Percentiles rank a stretch among this genome's conserved stretches.
Evolutionary conservation across 2,888 invertebrate species (phyloP).

Genomic region (Drosophila maculinotata): DNA sequence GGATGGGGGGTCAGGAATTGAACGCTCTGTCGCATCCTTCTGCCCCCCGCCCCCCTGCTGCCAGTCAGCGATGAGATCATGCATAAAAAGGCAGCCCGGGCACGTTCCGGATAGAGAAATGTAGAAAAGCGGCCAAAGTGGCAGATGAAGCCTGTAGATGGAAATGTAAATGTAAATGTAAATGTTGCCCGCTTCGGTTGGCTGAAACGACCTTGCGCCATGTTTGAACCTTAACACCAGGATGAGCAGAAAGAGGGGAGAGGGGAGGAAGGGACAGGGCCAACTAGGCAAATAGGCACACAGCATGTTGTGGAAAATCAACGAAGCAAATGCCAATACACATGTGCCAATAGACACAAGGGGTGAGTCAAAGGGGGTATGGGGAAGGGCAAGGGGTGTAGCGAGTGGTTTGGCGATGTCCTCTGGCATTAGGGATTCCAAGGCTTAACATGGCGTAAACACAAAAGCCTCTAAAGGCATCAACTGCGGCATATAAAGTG

Average conservation of each 20-base stretch:
- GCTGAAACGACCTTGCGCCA: conserved; percentile 75
- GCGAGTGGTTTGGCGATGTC: conserved; percentile 52
- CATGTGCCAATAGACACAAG: conserved; percentile 54
- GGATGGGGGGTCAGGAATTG: conserved; percentile 4
- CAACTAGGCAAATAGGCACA: conserved; percentile 77
- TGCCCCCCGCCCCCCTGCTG: conserved; percentile 44
- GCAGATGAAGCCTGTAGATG: conserved; percentile 33
- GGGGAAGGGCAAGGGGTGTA: background rate
- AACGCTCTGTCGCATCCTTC: conserved; percentile 32
- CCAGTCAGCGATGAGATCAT: conserved; percentile 79
- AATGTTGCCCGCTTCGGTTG: conserved; percentile 66
- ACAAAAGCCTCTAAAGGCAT: conserved; percentile 81
- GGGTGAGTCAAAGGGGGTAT: conserved; percentile 14
- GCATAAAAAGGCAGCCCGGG: conserved; percentile 70
- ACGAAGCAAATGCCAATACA: conserved; percentile 81
- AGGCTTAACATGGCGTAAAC: conserved; percentile 82
- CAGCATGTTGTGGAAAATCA: conserved; percentile 76
- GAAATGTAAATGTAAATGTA: conserved; percentile 75
- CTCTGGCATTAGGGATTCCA: conserved; percentile 78
- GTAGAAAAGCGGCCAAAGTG: background rate
- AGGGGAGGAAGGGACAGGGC: background rate
- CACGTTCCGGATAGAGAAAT: conserved; percentile 46
- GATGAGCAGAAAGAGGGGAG: conserved; percentile 8
- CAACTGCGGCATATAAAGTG: conserved; percentile 83
- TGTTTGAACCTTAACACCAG: conserved; percentile 79